phyloP scores from a whole-genome alignment of 2,113 vertebrate genomes.

The Erpornis zantholeuca region DNA sequence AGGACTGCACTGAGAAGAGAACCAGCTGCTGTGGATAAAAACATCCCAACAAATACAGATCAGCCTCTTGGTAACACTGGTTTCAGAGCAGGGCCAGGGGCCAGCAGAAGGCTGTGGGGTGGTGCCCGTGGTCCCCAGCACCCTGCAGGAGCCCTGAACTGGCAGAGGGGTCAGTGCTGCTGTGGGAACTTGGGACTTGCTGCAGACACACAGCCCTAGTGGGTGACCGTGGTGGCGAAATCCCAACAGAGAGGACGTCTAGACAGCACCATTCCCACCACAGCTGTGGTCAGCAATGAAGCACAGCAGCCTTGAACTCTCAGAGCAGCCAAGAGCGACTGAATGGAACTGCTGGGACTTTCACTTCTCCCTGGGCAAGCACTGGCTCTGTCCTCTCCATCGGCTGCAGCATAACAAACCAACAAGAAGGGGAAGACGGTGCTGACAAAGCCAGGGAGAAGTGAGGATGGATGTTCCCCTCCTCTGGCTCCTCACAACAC shows the following conservation, averaged over 20 bases:
- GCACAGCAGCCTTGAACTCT: not conserved
- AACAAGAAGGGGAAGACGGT: not conserved
- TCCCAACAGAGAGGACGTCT: not conserved
- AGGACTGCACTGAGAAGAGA: not conserved
- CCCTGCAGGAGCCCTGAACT: not conserved
- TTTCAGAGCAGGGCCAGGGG: not conserved
- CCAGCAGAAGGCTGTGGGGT: not conserved
- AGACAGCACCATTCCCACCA: not conserved
- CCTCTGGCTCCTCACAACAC: not conserved
- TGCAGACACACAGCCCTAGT: fast-evolving
- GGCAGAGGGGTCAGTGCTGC: not conserved
- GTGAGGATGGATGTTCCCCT: not conserved
- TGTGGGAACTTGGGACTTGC: not conserved
- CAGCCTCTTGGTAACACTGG: not conserved
- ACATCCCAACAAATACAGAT: not conserved
- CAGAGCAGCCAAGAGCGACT: not conserved
- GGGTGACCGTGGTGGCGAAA: not conserved
- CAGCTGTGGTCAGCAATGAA: fast-evolving
- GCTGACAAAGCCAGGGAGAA: not conserved
- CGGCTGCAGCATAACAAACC: not conserved
- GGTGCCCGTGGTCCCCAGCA: not conserved
- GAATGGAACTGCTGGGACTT: not conserved
- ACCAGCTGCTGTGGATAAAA: not conserved
- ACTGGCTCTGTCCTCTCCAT: not conserved
- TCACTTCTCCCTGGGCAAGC: not conserved